Evolutionary conservation across 2,113 vertebrate genomes (phyloP), one percentile per base, ranked within the genome.

Genomic region (Syrmaticus mikado): DNA sequence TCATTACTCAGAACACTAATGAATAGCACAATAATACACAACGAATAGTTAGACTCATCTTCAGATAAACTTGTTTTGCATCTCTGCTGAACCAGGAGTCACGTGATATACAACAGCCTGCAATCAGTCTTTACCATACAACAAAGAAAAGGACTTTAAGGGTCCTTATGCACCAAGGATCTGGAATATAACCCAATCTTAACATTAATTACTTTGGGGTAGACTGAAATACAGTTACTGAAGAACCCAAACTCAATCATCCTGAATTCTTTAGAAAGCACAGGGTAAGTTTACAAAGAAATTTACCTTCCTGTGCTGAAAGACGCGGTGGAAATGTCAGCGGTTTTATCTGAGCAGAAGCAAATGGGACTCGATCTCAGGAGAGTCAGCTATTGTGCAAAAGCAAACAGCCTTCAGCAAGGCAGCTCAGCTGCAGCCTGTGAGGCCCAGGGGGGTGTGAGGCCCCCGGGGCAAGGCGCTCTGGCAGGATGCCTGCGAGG

Each of bases 391-490:
- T 65, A 5, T 19, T 43, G 10, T 10, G 46, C 34, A 67, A 43
- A 57, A 73, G 72, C 25, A 79, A 75, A 18, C 11, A 25, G 3
- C 41, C 0, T 0, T 3, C 12, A 52, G 60, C 3, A 3, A 80
- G 24, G 13, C 2, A 1, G 15, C 32, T 52, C 40, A 27, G 32
- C 48, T 15, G 1, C 65, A 65, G 43, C 1, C 34, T 48, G 24
- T 28, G 36, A 34, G 38, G 40, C 8, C 8, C 11, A n/a, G 11
- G 40, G 8, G 53, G 41, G 46, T 67, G 84, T 10, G 41, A 4
- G 0, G 1, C 2, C 34, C 58, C 43, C 28, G 28, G 41, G 41
- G 1, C 0, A 12, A 72, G 8, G 2, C 61, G 28, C 75, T 50
- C 78, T 50, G 24, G 41, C 18, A 2, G 55, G 50, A 36, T 0